Conservation (phyloP, 1,140 invertebrate species). For the Andrena cerasifolii region DNA sequence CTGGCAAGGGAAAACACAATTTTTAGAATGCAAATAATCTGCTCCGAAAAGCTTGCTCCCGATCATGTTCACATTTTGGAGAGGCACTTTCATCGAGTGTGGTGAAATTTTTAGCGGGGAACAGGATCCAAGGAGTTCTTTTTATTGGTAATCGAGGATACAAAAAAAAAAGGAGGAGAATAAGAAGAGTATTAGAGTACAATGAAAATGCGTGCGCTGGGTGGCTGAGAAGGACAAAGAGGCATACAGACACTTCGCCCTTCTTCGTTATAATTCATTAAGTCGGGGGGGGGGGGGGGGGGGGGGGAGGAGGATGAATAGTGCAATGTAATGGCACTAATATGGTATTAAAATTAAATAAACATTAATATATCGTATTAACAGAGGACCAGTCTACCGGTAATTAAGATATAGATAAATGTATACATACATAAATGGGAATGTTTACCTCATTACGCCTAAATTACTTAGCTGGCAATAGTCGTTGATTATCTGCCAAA, state of each 20-base stretch:
- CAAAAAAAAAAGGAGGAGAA: conserved; percentile 48
- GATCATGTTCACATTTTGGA: conserved; percentile 19
- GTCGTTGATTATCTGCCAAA: conserved; percentile 67
- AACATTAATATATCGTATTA: conserved; percentile 45
- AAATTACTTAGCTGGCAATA: conserved; percentile 70
- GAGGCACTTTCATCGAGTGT: conserved; percentile 40
- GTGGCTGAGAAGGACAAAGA: conserved; percentile 36
- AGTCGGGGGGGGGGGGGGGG: no score
- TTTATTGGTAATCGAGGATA: conserved; percentile 3
- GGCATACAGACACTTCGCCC: conserved; percentile 18
- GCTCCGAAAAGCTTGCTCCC: not conserved
- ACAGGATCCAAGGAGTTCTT: not conserved
- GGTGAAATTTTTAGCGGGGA: conserved; percentile 11
- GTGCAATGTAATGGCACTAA: conserved; percentile 53
- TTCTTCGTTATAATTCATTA: conserved; percentile 39
- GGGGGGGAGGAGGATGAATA: no score
- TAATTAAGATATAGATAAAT: conserved; percentile 52
- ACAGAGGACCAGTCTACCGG: conserved; percentile 43
- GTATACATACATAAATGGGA: conserved; percentile 24
- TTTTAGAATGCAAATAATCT: conserved; percentile 11
- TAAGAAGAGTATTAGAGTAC: conserved; percentile 41
- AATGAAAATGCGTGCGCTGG: conserved; percentile 51
- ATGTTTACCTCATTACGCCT: conserved; percentile 68
- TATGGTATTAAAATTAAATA: conserved; percentile 51
- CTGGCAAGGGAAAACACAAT: conserved; percentile 18